Evolutionary conservation across 2,113 vertebrate species (phyloP), one percentile per base, ranked within the genome.

Genomic region (Chloroceryle aenea): DNA sequence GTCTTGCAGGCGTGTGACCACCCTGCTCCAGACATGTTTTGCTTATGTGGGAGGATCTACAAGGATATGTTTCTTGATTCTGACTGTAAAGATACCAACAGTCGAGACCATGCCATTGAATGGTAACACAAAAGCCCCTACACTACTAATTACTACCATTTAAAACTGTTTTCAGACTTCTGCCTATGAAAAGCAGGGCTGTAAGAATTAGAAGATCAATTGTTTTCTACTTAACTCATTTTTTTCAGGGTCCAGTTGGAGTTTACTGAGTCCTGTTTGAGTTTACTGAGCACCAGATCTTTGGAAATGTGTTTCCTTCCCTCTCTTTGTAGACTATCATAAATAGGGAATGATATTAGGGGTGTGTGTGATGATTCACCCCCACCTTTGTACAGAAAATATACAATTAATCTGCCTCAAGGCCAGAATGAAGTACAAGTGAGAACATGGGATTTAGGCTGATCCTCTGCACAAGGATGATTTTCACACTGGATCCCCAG

Each of bases 31-130:
- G 99, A 99, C 93, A 99, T 99, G 99, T 99, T 99, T 97, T 99
- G 99, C 84, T 98, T 99, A 34, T 99, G 99, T 81, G 99, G 99
- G 43, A 98, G 99, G 34, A 99, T 99, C 95, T 99, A 99, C 96
- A 99, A 99, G 89, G 99, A 99, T 93, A 99, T 99, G 78, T 99
- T 99, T 94, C 98, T 99, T 16, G 99, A 99, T 96, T 99, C 99
- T 2, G 98, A 99, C 91, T 99, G 98, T 95, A 98, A 99, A 95
- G 99, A 99, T 94, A 98, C 91, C 15, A 97, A 81, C 38, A 99
- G 98, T 97, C 97, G 99, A 80, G 99, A 99, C 93, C 98, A 96
- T 9, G 99, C 99, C n/a, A 99, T 99, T 89, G 98, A 99, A 95
- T 99, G 99, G 99, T 99, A 97, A 98, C 14, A 50, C 9, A 3